Conservation (phyloP, 2,797 vertebrate genomes). For the Pipistrellus kuhlii region DNA sequence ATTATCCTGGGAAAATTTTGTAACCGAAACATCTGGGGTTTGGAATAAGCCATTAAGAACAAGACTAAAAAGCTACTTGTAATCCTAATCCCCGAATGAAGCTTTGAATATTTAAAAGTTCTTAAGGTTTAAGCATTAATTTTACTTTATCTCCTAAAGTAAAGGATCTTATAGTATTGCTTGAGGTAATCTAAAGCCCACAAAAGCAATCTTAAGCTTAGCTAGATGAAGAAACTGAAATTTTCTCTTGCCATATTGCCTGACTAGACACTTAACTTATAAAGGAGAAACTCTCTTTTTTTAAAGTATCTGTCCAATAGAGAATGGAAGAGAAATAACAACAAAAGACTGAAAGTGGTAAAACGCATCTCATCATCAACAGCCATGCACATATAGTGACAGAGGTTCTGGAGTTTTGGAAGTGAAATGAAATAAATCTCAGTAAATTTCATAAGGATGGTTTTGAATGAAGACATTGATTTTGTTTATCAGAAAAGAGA, state of each 20-base stretch:
- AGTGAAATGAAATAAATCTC: conserved; percentile 36
- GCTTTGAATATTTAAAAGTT: conserved; percentile 12
- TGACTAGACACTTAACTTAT: neutral
- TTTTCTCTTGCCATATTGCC: neutral
- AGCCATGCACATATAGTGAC: neutral
- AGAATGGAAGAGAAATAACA: neutral
- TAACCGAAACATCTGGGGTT: neutral
- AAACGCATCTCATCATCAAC: neutral
- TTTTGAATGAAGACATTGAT: conserved; percentile 43
- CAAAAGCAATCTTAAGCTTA: conserved; percentile 3
- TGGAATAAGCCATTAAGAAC: neutral
- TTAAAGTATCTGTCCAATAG: neutral
- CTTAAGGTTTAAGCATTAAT: neutral
- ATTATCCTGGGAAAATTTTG: neutral
- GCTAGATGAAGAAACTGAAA: conserved; percentile 10
- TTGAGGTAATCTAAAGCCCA: conserved; percentile 35
- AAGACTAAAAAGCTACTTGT: neutral
- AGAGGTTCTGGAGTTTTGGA: neutral
- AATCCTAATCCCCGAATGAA: neutral
- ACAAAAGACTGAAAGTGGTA: neutral
- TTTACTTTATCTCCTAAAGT: conserved; percentile 39
- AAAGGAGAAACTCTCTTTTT: neutral
- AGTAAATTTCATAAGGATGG: neutral
- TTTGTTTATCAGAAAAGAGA: neutral
- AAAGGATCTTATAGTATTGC: neutral